Conservation (phyloP, 2,113 vertebrate genomes). For the Lepus americanus region DNA sequence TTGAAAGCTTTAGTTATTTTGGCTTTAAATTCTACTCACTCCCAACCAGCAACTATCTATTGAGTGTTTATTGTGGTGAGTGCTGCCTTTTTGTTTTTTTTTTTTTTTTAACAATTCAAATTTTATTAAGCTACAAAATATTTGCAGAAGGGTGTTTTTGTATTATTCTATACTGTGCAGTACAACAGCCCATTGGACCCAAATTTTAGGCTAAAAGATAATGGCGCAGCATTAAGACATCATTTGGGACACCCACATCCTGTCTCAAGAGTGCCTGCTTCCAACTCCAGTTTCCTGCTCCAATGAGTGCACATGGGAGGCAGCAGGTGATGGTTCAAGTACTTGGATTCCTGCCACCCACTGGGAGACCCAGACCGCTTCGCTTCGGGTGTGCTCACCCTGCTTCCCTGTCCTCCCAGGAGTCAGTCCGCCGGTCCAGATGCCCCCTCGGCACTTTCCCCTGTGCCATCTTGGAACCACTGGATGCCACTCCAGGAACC, state of each 20-base stretch:
- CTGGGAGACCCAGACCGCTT: too few relatives aligned
- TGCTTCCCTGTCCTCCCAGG: background rate
- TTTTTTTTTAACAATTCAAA: background rate
- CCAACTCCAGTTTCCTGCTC: too few relatives aligned
- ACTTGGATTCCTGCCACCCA: too few relatives aligned
- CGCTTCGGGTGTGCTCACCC: background rate
- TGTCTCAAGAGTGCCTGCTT: too few relatives aligned
- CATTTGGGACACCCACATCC: too few relatives aligned
- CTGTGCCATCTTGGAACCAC: background rate
- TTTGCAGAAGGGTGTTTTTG: conserved; percentile 9
- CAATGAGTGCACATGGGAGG: too few relatives aligned
- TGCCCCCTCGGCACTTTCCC: background rate
- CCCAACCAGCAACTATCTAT: background rate
- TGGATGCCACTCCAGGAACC: background rate
- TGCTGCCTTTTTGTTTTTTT: background rate
- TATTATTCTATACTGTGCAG: conserved; percentile 29
- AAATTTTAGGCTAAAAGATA: conserved; percentile 39
- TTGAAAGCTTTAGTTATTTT: conserved; percentile 43
- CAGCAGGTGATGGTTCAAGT: too few relatives aligned
- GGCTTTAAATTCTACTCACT: conserved; percentile 34
- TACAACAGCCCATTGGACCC: background rate
- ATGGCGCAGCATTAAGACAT: too few relatives aligned
- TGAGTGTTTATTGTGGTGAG: background rate
- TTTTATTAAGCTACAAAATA: conserved; percentile 36
- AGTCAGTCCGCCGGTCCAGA: background rate